These are phyloP conservation scores for Coluber constrictor DNA, from an alignment of 2,797 vertebrate species.

Conservation along the genomic window DNA sequence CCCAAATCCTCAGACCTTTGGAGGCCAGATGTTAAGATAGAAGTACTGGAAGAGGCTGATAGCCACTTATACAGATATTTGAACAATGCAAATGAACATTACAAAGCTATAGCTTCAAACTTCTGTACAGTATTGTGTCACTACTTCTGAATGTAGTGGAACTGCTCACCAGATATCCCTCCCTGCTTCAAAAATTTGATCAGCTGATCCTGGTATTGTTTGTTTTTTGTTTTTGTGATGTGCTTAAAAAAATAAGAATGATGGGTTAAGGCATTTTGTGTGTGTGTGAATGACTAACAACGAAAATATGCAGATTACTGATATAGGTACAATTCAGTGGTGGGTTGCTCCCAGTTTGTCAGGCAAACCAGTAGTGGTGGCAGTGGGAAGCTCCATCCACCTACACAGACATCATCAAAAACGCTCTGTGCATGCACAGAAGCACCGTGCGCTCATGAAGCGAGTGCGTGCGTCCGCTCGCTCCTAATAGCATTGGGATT, in stretches of 20 bases:
- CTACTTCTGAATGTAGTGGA: neutral
- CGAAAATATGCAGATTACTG: neutral
- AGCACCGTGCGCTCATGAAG: no score
- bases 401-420: no score
- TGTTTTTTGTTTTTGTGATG: neutral
- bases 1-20: neutral
- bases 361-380: accelerated
- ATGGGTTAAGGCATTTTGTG: neutral
- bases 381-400: no score
- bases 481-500: no score
- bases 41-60: neutral
- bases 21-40: neutral
- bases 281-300: neutral
- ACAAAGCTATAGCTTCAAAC: neutral
- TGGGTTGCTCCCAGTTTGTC: no score
- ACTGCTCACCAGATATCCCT: neutral
- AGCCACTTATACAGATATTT: neutral
- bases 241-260: neutral
- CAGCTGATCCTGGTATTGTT: neutral
- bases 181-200: neutral
- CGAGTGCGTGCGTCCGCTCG: no score
- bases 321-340: neutral
- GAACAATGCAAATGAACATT: neutral
- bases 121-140: neutral
- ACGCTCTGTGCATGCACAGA: no score